Base-by-base conservation (phyloP, 2,113 vertebrate genomes). In the Syrmaticus mikado region DNA sequence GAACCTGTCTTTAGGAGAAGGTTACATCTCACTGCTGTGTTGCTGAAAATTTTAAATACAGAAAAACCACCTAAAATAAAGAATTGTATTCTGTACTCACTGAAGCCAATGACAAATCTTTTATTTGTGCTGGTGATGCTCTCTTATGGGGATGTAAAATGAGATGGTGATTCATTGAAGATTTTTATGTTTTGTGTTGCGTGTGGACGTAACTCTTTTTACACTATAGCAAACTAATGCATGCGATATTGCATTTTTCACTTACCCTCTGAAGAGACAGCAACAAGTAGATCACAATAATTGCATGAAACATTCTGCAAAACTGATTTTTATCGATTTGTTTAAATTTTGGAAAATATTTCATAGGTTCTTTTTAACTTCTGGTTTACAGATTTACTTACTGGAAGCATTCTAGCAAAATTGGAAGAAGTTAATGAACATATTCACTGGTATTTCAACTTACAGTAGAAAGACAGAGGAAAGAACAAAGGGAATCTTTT, bases 11-110 rank as follows among this genome's bases (percentile, higher is more conserved):
- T 97, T 94, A 95, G 89, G 75, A 97, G 87, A 96, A 97, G 84
- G 82, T 93, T 97, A 82, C 13, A n/a, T 90, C 90, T 97, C 92
- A 94, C 95, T 95, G 94, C 90, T 97, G 79, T 96, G 93, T 96
- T 92, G 91, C 68, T 75, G 57, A 94, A 93, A 82, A 93, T 77
- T 95, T 96, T 77, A 87, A 95, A 95, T 67, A 67, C 81, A 45
- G 50, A 76, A 57, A 89, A 6, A 8, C 5, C 38, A 83, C 22
- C 11, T 78, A 80, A 71, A 96, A 65, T 57, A 18, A 1, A 78
- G 40, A 57, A 87, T 76, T 82, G 73, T 3, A 52, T 68, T 68
- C n/a, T 40, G n/a, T 43, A 32, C 10, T 67, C 57, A 75, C 32
- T 45, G 45, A 85, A 90, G 70, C 45, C 46, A 86, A 45, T 76